Conservation (phyloP, 2,888 invertebrate genomes). For the Caprella mutica region DNA sequence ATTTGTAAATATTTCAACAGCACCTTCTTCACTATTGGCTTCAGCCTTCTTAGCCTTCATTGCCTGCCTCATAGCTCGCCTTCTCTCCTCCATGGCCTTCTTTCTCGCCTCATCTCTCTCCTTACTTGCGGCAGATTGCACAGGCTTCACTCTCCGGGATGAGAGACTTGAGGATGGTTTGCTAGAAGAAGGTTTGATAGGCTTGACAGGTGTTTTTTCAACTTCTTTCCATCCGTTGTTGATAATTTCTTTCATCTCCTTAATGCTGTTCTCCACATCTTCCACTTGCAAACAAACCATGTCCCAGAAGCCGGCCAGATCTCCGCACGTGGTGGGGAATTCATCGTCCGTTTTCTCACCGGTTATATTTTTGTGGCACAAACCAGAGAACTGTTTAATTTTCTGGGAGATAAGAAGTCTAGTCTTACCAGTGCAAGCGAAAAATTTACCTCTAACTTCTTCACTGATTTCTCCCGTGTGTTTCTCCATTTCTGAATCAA, state of each 20-base stretch:
- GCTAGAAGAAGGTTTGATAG: no score
- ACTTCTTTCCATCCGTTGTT: conserved; percentile 40
- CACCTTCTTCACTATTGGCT: conserved; percentile 6
- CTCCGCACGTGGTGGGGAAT: conserved; percentile 77
- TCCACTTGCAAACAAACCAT: conserved; percentile 87
- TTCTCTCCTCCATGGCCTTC: conserved; percentile 29
- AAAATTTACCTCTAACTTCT: conserved; percentile 67
- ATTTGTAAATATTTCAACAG: conserved; percentile 29
- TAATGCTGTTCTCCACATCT: conserved; percentile 67
- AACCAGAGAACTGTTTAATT: conserved; percentile 86
- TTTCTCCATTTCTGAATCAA: conserved; percentile 56
- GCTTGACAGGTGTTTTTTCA: no score
- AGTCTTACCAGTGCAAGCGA: conserved; percentile 84
- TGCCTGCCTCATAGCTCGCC: conserved; percentile 29
- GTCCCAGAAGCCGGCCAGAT: conserved; percentile 94
- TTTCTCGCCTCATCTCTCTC: conserved; percentile 24
- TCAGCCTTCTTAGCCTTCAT: conserved; percentile 30
- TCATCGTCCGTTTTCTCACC: conserved; percentile 52
- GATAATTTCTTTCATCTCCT: conserved; percentile 41
- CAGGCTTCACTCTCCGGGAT: neutral
- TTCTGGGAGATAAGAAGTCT: conserved; percentile 78
- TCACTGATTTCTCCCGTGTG: conserved; percentile 49
- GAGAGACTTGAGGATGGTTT: neutral
- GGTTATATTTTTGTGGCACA: conserved; percentile 51
- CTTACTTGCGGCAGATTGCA: conserved; percentile 10